Base-by-base conservation (phyloP, 2,797 vertebrate genomes). In the Leuciscus waleckii region DNA sequence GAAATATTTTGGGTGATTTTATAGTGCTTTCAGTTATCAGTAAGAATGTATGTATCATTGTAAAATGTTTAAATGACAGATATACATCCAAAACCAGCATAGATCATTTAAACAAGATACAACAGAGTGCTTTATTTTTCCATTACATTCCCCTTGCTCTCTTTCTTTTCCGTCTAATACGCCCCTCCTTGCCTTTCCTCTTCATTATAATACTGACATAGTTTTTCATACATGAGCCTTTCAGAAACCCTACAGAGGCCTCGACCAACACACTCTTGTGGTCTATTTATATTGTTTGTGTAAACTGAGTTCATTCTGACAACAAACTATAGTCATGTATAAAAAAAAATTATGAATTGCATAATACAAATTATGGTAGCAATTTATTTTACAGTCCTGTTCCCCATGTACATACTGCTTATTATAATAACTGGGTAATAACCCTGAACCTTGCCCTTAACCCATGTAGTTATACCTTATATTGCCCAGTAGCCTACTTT, bases 151-250 rank as follows among this genome's bases (percentile, higher is more conserved):
- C 26, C 16, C 29, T 35, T 49, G 61, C 41, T 79, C 61, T 49
- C 17, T 67, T 65, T 79, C 61, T 79, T 67, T 49, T 58, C 23
- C 32, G 26, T 79, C 17, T 9, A 43, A 43, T 29, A 43, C 37
- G 16, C 56, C 56, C 76, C 37, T 78, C 76, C 76, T 78, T 29
- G 56, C 56, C 56, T 63, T 43, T 26, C 37, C 56, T 78, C 56
- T 43, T 78, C 37, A 78, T 63, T 63, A 78, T 39, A 63, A 79
- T 79, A 79, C 56, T 79, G 76, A 79, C 76, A 78, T 78, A 63
- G 76, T 63, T 79, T 78, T 79, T 79, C n/a, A 63, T 43, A 79
- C 37, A 63, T 11, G 37, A 63, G 76, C 37, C 56, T 61, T n/a
- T 35, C 65, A 68, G 54, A 58, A 26, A 39, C 51, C 32, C 51